A percentile compares a stretch with the other conserved stretches of the same genome.
Evolutionary conservation across 2,797 vertebrate genomes (phyloP).

Genomic region (Melanotaenia pygmaea): DNA sequence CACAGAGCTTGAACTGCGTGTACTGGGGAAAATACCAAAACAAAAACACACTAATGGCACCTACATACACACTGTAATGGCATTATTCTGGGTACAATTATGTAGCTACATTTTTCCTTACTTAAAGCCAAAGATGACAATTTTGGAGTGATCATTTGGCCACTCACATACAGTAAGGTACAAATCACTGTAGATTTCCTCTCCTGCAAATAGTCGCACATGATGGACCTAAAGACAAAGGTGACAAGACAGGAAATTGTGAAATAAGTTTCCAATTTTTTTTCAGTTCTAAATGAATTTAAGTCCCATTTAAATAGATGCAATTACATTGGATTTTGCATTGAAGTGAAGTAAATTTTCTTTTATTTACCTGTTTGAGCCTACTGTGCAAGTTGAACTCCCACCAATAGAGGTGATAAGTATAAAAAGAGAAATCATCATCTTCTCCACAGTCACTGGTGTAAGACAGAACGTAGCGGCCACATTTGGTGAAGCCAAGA

Average conservation of each 20-base stretch:
- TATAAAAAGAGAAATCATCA: conserved; percentile 92
- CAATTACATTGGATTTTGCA: background rate
- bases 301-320: background rate
- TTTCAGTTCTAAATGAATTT: no score
- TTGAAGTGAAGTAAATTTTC: background rate
- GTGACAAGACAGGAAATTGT: background rate
- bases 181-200: conserved; percentile 94
- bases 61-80: background rate
- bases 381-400: conserved; percentile 96
- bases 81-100: background rate
- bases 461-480: conserved; percentile 94
- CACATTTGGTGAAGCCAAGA: conserved; percentile 95
- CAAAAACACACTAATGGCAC: background rate
- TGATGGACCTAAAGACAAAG: conserved; percentile 86
- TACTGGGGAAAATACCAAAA: conserved; percentile 74
- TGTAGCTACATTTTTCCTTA: conserved; percentile 66
- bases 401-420: conserved; percentile 98
- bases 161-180: conserved; percentile 95
- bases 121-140: conserved; percentile 97
- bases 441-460: conserved; percentile 92
- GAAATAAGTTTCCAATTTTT: background rate
- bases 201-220: conserved; percentile 92
- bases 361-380: conserved; percentile 87
- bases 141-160: conserved; percentile 93
- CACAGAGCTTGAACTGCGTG: conserved; percentile 89